These are phyloP conservation scores for Coptotermes formosanus DNA, from an alignment of 1,140 invertebrate species.

Conservation along the genomic window DNA sequence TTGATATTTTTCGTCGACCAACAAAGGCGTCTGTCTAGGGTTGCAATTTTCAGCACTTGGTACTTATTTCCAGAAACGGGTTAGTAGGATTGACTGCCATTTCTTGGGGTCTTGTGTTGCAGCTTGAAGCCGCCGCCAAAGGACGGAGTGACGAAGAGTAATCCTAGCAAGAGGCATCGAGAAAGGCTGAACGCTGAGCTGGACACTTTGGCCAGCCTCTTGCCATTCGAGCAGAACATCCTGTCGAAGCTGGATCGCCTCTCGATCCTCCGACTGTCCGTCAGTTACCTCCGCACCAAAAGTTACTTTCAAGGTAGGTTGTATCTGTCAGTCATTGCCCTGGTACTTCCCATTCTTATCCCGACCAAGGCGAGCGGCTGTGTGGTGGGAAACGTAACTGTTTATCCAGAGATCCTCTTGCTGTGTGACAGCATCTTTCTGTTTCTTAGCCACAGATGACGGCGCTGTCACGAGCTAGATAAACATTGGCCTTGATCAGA, in stretches of 20 bases:
- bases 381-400: too few species aligned
- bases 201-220: conserved; percentile 93
- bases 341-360: too few species aligned
- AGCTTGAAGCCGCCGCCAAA: conserved; percentile 94
- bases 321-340: not conserved
- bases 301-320: conserved; percentile 97
- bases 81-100: not conserved
- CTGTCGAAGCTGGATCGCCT: conserved; percentile 97
- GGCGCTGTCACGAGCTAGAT: too few species aligned
- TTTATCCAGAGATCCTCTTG: too few species aligned
- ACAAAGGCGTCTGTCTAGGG: not conserved
- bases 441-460: too few species aligned
- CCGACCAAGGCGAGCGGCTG: too few species aligned
- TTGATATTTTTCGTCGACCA: too few species aligned
- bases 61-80: not conserved
- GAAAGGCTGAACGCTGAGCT: conserved; percentile 97
- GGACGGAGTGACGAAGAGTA: conserved; percentile 96
- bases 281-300: conserved; percentile 97
- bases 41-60: not conserved
- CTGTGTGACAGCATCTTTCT: too few species aligned
- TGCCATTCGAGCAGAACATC: conserved; percentile 98
- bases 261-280: conserved; percentile 93
- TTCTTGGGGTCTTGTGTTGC: conserved; percentile 48
- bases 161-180: conserved; percentile 96
- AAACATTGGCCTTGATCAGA: too few species aligned